A percentile compares a stretch with the other conserved stretches of the same genome.
These are phyloP conservation scores for Gastrophryne carolinensis DNA, from an alignment of 2,797 vertebrate genomes.

Conservation along the genomic window DNA sequence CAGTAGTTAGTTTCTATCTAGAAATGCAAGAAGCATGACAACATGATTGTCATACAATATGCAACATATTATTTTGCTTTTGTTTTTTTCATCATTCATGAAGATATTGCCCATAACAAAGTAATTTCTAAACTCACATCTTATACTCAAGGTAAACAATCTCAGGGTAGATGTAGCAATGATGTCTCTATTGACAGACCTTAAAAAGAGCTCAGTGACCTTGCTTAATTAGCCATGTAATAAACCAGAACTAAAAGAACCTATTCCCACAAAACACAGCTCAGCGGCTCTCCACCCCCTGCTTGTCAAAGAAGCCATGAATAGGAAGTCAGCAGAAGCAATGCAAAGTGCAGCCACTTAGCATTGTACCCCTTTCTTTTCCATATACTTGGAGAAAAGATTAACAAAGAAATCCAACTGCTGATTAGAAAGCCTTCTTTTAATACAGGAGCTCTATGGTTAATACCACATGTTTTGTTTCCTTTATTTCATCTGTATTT, in stretches of 20 bases:
- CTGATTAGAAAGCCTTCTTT: conserved; percentile 53
- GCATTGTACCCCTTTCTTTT: conserved; percentile 52
- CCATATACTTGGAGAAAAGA: conserved; percentile 52
- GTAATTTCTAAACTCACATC: conserved; percentile 33
- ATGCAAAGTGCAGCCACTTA: conserved; percentile 58
- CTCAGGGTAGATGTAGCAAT: conserved; percentile 53
- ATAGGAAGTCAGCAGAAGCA: conserved; percentile 61
- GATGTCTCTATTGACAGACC: conserved; percentile 61
- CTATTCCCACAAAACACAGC: conserved; percentile 71
- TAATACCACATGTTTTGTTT: conserved; percentile 23
- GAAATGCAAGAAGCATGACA: background rate
- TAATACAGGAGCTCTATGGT: conserved; percentile 45
- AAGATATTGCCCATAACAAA: background rate
- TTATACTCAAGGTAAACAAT: conserved; percentile 54
- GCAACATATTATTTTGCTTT: background rate
- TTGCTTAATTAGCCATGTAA: conserved; percentile 83
- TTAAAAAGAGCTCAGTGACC: conserved; percentile 67
- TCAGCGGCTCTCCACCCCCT: conserved; percentile 62
- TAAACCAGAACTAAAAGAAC: conserved; percentile 75
- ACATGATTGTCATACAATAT: no score
- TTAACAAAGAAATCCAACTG: conserved; percentile 61
- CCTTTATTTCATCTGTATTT: conserved; percentile 16
- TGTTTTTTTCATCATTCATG: background rate
- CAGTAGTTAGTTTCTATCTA: background rate
- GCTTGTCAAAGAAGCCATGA: conserved; percentile 59